Evolutionary conservation across 2,113 vertebrate genomes (phyloP).

Genomic region (Xyliphius kryptos): DNA sequence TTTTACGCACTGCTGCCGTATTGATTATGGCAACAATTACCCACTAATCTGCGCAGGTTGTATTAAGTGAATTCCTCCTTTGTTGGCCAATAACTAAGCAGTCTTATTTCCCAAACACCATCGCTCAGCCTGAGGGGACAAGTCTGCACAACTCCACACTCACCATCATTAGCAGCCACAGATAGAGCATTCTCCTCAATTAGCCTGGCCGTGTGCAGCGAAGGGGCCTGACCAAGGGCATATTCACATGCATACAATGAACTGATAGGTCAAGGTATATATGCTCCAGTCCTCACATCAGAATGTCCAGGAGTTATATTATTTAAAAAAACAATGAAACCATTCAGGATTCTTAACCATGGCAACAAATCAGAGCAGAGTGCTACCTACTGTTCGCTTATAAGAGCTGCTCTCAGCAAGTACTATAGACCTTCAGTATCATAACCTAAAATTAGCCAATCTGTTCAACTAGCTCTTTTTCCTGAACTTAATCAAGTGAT

Average conservation of each 20-base stretch:
- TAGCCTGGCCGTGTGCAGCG: constrained; percentile 54
- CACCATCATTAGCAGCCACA: constrained; percentile 66
- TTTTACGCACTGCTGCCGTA: constrained; percentile 68
- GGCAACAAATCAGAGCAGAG: too few relatives aligned
- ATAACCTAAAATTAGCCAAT: not conserved
- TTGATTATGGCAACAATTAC: constrained; percentile 71
- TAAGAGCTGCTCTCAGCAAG: too few relatives aligned
- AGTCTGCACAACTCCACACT: constrained; percentile 55
- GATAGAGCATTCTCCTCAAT: constrained; percentile 64
- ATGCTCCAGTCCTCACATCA: too few relatives aligned
- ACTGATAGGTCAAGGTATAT: not conserved
- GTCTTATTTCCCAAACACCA: constrained; percentile 60
- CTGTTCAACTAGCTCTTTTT: not conserved
- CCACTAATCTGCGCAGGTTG: constrained; percentile 69
- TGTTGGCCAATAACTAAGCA: constrained; percentile 78
- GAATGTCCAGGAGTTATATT: too few relatives aligned
- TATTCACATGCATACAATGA: not conserved
- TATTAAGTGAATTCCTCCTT: constrained; percentile 71
- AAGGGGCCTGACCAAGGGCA: constrained; percentile 38
- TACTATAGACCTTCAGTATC: constrained; percentile 16
- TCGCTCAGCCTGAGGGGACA: constrained; percentile 67
- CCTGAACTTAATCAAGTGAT: constrained; percentile 67
- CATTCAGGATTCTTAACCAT: too few relatives aligned
- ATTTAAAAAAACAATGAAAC: too few relatives aligned
- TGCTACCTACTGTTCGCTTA: too few relatives aligned